Evolutionary conservation across 1,140 invertebrate species (phyloP).

Genomic region (Brachionus paranguensis): DNA sequence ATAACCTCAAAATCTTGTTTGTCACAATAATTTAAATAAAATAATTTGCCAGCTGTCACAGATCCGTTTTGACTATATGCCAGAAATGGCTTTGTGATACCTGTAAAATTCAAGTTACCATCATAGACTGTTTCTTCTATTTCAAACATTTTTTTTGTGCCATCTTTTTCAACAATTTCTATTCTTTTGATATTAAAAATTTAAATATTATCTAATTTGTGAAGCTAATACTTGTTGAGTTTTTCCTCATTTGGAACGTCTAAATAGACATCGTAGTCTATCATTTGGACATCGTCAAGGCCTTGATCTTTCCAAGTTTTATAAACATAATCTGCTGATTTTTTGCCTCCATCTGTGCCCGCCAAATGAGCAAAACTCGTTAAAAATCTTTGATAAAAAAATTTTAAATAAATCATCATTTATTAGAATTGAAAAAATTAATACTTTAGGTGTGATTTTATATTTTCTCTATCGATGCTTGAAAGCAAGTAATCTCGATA

Average conservation of each 20-base stretch:
- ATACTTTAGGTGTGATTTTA: conserved; percentile 6
- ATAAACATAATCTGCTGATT: conserved; percentile 16
- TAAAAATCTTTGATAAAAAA: not conserved
- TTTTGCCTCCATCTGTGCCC: not conserved
- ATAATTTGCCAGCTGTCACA: not conserved
- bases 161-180: not conserved
- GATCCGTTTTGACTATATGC: conserved; percentile 18
- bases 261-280: conserved; percentile 38
- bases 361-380: conserved; percentile 24
- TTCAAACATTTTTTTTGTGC: not conserved
- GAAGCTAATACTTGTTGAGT: not conserved
- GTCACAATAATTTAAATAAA: conserved; percentile 1
- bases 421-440: not conserved
- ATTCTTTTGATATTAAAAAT: not conserved
- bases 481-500: not conserved
- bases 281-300: conserved; percentile 19
- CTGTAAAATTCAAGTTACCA: not conserved
- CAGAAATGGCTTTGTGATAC: conserved; percentile 10
- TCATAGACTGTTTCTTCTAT: conserved; percentile 21
- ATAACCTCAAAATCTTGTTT: not conserved
- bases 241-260: not conserved
- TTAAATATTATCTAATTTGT: not conserved
- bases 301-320: conserved; percentile 4
- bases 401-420: not conserved
- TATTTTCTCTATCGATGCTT: not conserved